Conservation (phyloP, 2,797 vertebrate genomes). For the Acanthiza pusilla region DNA sequence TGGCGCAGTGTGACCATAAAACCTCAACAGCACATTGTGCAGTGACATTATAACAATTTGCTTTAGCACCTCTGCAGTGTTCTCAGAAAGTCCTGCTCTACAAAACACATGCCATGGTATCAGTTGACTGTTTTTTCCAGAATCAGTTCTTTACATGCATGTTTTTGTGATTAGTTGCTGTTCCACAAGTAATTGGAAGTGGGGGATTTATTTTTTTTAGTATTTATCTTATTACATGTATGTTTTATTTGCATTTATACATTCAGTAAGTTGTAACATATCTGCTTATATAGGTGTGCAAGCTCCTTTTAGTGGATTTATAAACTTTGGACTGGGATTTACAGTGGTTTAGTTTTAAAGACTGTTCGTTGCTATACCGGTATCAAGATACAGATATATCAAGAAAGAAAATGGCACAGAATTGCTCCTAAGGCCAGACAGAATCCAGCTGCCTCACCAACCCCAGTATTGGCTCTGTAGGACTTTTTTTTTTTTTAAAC, state of each 20-base stretch:
- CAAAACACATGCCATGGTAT: neutral
- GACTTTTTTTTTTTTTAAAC: neutral
- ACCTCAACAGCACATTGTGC: constrained; percentile 32
- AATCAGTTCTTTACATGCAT: neutral
- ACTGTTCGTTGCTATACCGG: neutral
- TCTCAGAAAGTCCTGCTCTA: neutral
- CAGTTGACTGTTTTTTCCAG: neutral
- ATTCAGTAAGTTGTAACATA: neutral
- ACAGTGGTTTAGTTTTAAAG: neutral
- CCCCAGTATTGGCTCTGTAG: neutral
- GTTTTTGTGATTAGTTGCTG: constrained; percentile 26
- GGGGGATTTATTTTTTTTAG: neutral
- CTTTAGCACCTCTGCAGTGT: constrained; percentile 30
- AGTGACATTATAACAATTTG: constrained; percentile 37
- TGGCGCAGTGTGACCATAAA: constrained; percentile 60
- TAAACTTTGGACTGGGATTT: neutral
- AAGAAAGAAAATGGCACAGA: neutral
- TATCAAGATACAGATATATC: neutral
- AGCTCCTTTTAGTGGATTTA: neutral
- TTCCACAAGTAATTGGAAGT: neutral
- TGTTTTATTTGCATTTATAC: neutral
- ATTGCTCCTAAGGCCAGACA: neutral
- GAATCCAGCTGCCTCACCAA: neutral
- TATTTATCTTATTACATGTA: neutral
- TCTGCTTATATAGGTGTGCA: neutral